Conservation (phyloP, 2,888 invertebrate genomes). For the Zhengitettix transpicula region DNA sequence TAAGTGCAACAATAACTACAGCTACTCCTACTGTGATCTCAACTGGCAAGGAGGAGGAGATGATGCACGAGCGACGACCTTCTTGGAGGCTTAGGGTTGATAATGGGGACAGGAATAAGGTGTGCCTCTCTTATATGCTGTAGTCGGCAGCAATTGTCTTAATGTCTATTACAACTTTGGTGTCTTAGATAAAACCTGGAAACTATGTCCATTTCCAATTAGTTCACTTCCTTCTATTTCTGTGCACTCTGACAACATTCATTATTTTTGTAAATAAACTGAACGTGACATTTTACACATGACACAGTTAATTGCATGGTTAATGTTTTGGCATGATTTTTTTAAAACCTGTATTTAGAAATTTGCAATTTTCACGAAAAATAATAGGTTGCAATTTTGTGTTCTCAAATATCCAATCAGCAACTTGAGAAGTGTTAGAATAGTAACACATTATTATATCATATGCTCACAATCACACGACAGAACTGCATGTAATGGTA, state of each 20-base stretch:
- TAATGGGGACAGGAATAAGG: constrained; percentile 64
- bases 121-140: constrained; percentile 23
- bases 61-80: constrained; percentile 57
- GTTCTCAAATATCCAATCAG: too few species aligned
- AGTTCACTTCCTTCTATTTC: too few species aligned
- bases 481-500: too few species aligned
- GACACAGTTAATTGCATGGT: not conserved
- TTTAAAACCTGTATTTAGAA: not conserved
- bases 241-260: too few species aligned
- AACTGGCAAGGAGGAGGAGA: constrained; percentile 8
- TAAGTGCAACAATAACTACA: constrained; percentile 38
- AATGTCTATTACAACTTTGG: not conserved
- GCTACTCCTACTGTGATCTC: constrained; percentile 28
- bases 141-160: too few species aligned
- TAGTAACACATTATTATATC: too few species aligned
- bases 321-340: not conserved
- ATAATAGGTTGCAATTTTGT: too few species aligned
- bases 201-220: not conserved
- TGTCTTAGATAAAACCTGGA: not conserved
- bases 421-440: too few species aligned
- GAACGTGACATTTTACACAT: too few species aligned
- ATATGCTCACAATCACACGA: too few species aligned
- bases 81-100: constrained; percentile 85
- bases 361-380: too few species aligned
- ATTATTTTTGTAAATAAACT: too few species aligned